A percentile compares a stretch with the other conserved stretches of the same genome.
These are phyloP conservation scores for Troides aeacus DNA, from an alignment of 2,888 invertebrate species.

Conservation along the genomic window DNA sequence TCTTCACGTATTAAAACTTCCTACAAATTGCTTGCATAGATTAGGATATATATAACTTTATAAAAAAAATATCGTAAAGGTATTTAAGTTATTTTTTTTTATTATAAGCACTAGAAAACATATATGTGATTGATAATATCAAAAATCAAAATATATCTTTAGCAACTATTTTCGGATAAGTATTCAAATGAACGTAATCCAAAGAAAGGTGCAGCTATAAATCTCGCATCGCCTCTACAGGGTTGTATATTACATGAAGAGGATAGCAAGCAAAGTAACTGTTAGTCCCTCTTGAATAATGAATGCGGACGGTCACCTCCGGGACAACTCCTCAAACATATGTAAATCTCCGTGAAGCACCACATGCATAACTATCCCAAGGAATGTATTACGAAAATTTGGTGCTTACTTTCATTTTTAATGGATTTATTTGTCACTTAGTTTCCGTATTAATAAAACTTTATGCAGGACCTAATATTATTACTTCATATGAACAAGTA, in stretches of 20 bases:
- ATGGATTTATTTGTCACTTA: conserved; percentile 1
- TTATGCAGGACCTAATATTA: too few relatives aligned
- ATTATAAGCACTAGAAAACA: too few relatives aligned
- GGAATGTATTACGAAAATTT: conserved; percentile 12
- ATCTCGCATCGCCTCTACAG: conserved; percentile 16
- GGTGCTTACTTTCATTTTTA: conserved; percentile 10
- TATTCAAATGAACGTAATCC: conserved; percentile 10
- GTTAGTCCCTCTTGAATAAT: conserved; percentile 42
- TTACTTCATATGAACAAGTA: too few relatives aligned
- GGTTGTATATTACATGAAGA: conserved; percentile 24
- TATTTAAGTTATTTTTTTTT: too few relatives aligned
- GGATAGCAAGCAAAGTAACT: conserved; percentile 31
- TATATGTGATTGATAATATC: too few relatives aligned
- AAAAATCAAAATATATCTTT: neutral
- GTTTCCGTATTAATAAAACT: neutral
- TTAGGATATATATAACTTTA: too few relatives aligned
- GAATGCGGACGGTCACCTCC: conserved; percentile 42
- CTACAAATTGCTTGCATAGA: too few relatives aligned
- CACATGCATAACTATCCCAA: conserved; percentile 17
- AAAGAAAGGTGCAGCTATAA: conserved; percentile 20
- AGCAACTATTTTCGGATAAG: neutral
- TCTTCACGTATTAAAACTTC: too few relatives aligned
- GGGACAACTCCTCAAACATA: conserved; percentile 44
- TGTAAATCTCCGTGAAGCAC: conserved; percentile 39
- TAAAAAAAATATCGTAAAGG: too few relatives aligned